These are phyloP conservation scores for Andrena trimmerana DNA, from an alignment of 2,888 invertebrate species.

Conservation along the genomic window DNA sequence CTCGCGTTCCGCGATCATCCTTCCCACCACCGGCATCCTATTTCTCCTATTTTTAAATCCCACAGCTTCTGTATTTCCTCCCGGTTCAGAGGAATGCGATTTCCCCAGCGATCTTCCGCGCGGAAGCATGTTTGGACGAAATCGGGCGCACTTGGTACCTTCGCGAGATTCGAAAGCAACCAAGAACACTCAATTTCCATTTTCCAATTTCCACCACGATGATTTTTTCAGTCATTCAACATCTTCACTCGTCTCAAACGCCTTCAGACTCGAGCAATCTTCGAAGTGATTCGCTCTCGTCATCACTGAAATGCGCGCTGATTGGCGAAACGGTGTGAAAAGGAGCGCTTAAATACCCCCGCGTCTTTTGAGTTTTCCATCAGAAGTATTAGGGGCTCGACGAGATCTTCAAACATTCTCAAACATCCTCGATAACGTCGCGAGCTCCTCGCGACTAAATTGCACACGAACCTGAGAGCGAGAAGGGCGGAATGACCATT, in stretches of 20 bases:
- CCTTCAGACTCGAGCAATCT: too few relatives aligned
- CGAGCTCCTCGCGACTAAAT: background rate
- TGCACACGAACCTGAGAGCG: background rate
- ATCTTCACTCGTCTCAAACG: too few relatives aligned
- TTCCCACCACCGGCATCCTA: background rate
- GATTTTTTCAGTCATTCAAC: too few relatives aligned
- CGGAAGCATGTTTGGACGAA: too few relatives aligned
- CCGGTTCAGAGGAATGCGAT: too few relatives aligned
- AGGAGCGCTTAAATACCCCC: background rate
- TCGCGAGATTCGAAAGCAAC: too few relatives aligned
- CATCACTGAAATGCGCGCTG: too few relatives aligned
- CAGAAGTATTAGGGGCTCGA: background rate
- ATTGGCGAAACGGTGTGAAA: background rate
- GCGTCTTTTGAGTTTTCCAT: background rate
- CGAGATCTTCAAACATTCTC: background rate
- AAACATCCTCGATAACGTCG: background rate
- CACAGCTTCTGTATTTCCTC: background rate
- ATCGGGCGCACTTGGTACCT: too few relatives aligned
- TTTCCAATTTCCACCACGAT: too few relatives aligned
- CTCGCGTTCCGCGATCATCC: constrained; percentile 16
- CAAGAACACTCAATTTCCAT: too few relatives aligned
- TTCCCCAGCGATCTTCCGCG: too few relatives aligned
- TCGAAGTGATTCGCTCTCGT: too few relatives aligned
- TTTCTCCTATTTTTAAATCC: background rate
- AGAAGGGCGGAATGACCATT: background rate